phyloP scores from a whole-genome alignment of 2,113 vertebrate species.

The Ophthalmolycus amberensis region DNA sequence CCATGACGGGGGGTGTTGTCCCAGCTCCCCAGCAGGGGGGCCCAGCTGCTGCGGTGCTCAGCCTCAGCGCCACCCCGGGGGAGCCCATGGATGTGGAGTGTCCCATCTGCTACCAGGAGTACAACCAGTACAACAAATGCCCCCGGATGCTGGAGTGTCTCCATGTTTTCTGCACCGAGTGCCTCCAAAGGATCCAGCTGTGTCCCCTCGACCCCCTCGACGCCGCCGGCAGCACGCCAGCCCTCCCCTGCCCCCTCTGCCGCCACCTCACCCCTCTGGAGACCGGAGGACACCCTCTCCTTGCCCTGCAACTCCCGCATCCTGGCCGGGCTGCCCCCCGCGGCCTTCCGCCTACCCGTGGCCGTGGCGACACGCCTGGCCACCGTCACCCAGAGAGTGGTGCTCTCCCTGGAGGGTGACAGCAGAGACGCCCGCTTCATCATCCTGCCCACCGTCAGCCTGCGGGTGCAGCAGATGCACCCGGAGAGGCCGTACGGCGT shows the following conservation, averaged over 20 bases:
- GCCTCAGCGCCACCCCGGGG: conserved; percentile 38
- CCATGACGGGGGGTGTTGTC: conserved; percentile 62
- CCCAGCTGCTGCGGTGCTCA: background rate
- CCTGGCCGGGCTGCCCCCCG: conserved; percentile 71
- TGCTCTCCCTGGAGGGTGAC: conserved; percentile 79
- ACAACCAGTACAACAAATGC: conserved; percentile 80
- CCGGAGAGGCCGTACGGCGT: conserved; percentile 21
- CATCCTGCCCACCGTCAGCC: conserved; percentile 85
- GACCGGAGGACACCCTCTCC: conserved; percentile 62
- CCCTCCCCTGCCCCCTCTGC: conserved; percentile 83
- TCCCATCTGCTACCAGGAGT: conserved; percentile 86
- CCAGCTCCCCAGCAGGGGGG: conserved; percentile 44
- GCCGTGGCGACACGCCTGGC: conserved; percentile 56
- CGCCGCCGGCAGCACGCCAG: conserved; percentile 39
- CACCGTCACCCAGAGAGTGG: conserved; percentile 80
- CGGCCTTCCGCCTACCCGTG: conserved; percentile 68
- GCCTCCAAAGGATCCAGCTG: conserved; percentile 82
- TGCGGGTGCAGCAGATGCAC: conserved; percentile 84
- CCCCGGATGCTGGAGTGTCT: conserved; percentile 85
- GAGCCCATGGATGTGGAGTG: conserved; percentile 82
- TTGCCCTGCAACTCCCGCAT: conserved; percentile 82
- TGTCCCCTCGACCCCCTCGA: conserved; percentile 53
- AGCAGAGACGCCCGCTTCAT: conserved; percentile 78
- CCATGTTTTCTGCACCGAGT: conserved; percentile 85
- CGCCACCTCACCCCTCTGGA: conserved; percentile 81